Conservation (phyloP, 1,140 invertebrate genomes). For the Pentalonia nigronervosa region DNA sequence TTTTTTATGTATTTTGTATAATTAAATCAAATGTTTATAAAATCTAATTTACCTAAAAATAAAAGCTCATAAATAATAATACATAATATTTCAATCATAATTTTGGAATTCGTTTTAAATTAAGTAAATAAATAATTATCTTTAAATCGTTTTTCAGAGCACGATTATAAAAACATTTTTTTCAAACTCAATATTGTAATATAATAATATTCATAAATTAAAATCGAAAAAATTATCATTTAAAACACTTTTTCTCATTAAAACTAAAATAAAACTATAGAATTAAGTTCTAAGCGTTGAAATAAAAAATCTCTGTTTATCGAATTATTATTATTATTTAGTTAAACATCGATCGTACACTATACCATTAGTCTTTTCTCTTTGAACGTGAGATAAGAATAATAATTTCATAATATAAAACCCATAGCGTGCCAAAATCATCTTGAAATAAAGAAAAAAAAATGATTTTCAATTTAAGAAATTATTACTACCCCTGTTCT, state of each 20-base stretch:
- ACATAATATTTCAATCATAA: neutral
- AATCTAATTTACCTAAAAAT: neutral
- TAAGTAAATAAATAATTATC: neutral
- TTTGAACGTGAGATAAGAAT: neutral
- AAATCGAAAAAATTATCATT: neutral
- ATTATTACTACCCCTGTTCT: neutral
- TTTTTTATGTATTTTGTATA: neutral
- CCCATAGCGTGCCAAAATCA: neutral
- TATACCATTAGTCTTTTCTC: neutral
- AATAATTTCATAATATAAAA: neutral
- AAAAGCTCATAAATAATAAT: neutral
- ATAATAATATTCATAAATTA: constrained; percentile 1
- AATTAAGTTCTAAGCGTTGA: neutral
- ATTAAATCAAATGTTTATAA: neutral
- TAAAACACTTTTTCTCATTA: neutral
- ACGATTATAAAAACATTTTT: neutral
- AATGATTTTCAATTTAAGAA: neutral
- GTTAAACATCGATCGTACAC: neutral
- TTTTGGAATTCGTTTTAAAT: neutral
- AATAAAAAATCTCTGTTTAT: neutral
- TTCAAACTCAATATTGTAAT: neutral
- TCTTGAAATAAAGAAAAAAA: neutral
- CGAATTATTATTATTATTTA: neutral
- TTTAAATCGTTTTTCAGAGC: neutral
- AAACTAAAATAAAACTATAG: neutral